A percentile compares a stretch with the other conserved stretches of the same genome.
phyloP scores from a whole-genome alignment of 2,113 vertebrate genomes.

The Micromys minutus region DNA sequence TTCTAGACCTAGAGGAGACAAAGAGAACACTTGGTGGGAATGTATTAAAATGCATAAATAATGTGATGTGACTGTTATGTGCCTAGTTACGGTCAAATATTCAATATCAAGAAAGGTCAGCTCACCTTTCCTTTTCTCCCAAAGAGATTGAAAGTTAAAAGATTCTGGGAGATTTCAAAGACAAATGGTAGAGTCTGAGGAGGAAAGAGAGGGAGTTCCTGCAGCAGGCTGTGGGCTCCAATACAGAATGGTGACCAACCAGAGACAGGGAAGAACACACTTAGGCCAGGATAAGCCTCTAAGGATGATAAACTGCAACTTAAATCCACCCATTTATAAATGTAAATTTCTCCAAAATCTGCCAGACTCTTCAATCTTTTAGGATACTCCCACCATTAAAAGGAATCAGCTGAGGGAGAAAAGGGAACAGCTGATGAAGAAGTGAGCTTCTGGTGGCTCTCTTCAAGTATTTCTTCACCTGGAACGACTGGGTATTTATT shows the following conservation, averaged over 20 bases:
- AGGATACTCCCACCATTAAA: neutral
- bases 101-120: neutral
- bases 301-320: neutral
- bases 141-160: neutral
- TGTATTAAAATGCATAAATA: neutral
- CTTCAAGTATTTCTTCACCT: neutral
- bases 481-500: fast-evolving
- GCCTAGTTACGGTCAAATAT: neutral
- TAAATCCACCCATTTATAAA: neutral
- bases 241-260: fast-evolving
- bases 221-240: fast-evolving
- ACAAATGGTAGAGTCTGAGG: too few species aligned
- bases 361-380: neutral
- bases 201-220: neutral
- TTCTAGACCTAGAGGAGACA: too few species aligned
- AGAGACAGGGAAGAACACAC: fast-evolving
- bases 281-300: too few species aligned
- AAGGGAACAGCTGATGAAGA: fast-evolving
- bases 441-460: neutral
- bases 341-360: neutral
- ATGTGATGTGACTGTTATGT: neutral
- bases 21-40: neutral
- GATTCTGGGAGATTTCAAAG: fast-evolving
- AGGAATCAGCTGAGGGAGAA: neutral
- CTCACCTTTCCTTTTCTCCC: neutral